Percentiles rank a stretch among this genome's conserved stretches.
Evolutionary conservation across 2,888 invertebrate species (phyloP).

Genomic region (Hyalella azteca): DNA sequence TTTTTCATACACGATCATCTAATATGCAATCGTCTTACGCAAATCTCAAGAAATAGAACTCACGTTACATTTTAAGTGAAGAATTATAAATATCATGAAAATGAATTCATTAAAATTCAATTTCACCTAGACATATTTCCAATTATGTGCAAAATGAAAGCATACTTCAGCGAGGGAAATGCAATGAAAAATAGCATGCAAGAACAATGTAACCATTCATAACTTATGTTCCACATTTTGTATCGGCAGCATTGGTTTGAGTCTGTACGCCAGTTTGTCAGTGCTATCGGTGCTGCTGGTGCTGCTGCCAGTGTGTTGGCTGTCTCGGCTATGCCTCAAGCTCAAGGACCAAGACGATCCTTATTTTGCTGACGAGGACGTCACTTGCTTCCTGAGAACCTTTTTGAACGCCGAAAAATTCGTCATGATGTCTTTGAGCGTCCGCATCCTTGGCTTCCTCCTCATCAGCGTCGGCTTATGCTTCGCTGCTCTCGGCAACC

Average conservation of each 20-base stretch:
- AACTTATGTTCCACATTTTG: not conserved
- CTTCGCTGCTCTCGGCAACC: slow-evolving; percentile 72
- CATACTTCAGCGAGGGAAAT: too few species aligned
- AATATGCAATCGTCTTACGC: too few species aligned
- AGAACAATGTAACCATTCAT: too few species aligned
- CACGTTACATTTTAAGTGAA: too few species aligned
- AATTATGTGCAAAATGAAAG: too few species aligned
- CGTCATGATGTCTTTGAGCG: slow-evolving; percentile 55
- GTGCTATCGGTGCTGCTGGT: slow-evolving; percentile 69
- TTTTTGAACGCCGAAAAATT: slow-evolving; percentile 41
- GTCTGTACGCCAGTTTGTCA: slow-evolving; percentile 58
- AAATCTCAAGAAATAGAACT: too few species aligned
- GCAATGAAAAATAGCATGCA: too few species aligned
- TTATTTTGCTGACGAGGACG: slow-evolving; percentile 32
- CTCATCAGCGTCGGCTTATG: slow-evolving; percentile 70
- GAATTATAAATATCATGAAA: too few species aligned
- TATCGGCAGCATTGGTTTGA: not conserved
- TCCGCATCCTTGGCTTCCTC: slow-evolving; percentile 73
- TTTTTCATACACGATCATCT: too few species aligned
- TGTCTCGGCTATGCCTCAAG: slow-evolving; percentile 40
- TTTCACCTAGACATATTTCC: too few species aligned
- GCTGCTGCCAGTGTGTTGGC: slow-evolving; percentile 42
- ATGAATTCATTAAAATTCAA: too few species aligned
- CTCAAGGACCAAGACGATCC: slow-evolving; percentile 45
- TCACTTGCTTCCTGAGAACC: slow-evolving; percentile 10